phyloP scores from a whole-genome alignment of 2,113 vertebrate genomes.

The Anas platyrhynchos region DNA sequence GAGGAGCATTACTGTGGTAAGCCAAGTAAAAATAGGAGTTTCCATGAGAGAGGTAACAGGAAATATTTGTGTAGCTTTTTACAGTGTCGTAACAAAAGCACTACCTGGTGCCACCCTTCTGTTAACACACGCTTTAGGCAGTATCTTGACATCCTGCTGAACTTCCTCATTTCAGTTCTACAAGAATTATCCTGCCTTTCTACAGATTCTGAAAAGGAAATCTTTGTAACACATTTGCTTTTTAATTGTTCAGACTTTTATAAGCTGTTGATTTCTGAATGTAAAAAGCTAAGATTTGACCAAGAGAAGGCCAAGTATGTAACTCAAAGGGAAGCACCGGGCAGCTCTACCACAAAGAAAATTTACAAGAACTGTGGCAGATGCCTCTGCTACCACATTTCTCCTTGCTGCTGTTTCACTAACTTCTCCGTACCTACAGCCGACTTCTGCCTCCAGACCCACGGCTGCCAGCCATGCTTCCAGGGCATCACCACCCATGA shows the following conservation, averaged over 20 bases:
- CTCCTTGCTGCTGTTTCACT: conserved; percentile 23
- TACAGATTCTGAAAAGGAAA: not conserved
- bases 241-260: conserved; percentile 31
- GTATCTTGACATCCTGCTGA: not conserved
- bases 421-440: not conserved
- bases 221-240: not conserved
- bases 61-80: conserved; percentile 50
- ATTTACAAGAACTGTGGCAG: not conserved
- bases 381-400: not conserved
- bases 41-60: not conserved
- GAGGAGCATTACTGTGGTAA: conserved; percentile 50
- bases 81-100: conserved; percentile 1
- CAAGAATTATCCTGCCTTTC: not conserved
- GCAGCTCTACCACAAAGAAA: not conserved
- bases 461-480: not conserved
- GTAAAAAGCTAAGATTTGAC: not conserved
- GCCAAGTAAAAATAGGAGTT: conserved; percentile 26
- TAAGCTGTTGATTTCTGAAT: not conserved
- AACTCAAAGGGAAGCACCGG: not conserved
- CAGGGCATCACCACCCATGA: conserved; percentile 38
- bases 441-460: conserved; percentile 12
- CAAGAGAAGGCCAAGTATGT: not conserved
- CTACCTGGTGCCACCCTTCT: not conserved
- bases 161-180: not conserved
- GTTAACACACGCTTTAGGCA: not conserved